Evolutionary conservation across 2,113 vertebrate genomes (phyloP).

Genomic region (Hemiprocne comata): DNA sequence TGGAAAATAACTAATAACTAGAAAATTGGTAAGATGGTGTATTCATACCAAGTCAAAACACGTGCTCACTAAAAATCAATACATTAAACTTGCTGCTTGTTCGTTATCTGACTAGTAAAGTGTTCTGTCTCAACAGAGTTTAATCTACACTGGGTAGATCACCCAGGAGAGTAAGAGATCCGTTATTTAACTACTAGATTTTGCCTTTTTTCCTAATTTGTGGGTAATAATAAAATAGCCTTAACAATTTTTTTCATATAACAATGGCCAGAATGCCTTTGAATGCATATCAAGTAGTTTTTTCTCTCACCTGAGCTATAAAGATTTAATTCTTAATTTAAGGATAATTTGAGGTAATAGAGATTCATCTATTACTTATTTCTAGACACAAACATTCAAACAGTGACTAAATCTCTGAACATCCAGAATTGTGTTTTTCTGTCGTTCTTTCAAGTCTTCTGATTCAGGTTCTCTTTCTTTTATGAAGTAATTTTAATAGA

Average conservation of each 20-base stretch:
- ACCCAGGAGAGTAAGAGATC: conserved; percentile 54
- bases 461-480: not conserved
- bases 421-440: not conserved
- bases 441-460: not conserved
- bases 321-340: not conserved
- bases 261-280: not conserved
- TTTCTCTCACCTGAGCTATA: not conserved
- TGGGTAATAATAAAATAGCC: conserved; percentile 43
- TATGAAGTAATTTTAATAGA: not conserved
- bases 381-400: not conserved
- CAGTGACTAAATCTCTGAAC: not conserved
- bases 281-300: not conserved
- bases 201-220: conserved; percentile 58
- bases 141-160: conserved; percentile 34
- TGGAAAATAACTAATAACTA: not conserved
- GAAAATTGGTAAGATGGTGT: conserved; percentile 12
- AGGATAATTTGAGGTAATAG: not conserved
- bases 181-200: conserved; percentile 43
- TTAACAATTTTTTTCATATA: conserved; percentile 14
- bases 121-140: conserved; percentile 15
- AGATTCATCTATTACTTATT: not conserved
- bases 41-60: conserved; percentile 35
- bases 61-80: conserved; percentile 61
- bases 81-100: conserved; percentile 59
- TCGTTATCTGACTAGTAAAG: conserved; percentile 45